Base-by-base conservation (phyloP, 2,113 vertebrate species). In the Coptodon bakossiorum region DNA sequence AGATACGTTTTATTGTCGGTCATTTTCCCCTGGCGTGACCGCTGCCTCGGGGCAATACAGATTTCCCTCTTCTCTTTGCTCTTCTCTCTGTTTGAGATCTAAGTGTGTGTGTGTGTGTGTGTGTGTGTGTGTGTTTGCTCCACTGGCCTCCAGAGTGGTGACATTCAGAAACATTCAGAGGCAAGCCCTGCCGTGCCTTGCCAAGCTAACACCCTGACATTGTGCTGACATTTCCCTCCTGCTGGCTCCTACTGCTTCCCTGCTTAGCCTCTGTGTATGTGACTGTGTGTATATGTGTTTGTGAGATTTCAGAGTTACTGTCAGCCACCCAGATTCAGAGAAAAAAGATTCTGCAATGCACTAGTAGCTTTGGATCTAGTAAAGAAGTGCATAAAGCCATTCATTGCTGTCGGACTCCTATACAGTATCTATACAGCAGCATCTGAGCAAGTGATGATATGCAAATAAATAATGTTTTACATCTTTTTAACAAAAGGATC, bases 221-320 rank as follows among this genome's bases (percentile, higher is more conserved):
- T 88, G 90, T 82, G 63, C 86, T 95, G 93, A 95, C 93, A 95
- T 95, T 95, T 95, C 88, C 91, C 88, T 87, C 88, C 87, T 68
- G 88, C 90, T 84, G 83, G 89, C 81, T 87, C 68, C 59, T 29
- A 27, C 81, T 79, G 17, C 81, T 83, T 87, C 86, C 73, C 80
- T 76, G 54, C 53, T 79, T 82, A 85, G 82, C 53, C 13, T 36
- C 22, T 79, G 9, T 52, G 16, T 59, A 22, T 24, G n/a, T 71
- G 81, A 66, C 59, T 85, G 59, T 83, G 43, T 29, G 38, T 79
- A 27, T 48, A 7, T 80, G 38, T 52, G 40, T 85, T 63, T 79
- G 50, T 52, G 48, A 63, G 43, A 54, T 82, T 78, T 88, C 54
- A 31, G 79, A 83, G 79, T 48, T 7, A 4, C 81, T 76, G 76